Conservation (phyloP, 2,888 invertebrate genomes). For the Idaea biselata region DNA sequence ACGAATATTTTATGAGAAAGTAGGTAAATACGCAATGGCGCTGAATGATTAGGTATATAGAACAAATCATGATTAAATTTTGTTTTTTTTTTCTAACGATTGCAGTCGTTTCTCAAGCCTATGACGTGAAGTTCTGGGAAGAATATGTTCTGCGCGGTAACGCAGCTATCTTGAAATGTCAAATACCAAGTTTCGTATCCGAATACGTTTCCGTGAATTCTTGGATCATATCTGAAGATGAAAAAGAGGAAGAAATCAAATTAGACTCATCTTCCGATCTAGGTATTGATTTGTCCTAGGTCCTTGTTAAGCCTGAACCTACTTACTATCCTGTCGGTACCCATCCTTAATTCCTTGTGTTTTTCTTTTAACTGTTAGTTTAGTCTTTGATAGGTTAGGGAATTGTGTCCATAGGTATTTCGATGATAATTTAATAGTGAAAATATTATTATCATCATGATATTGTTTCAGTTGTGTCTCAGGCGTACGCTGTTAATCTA, state of each 20-base stretch:
- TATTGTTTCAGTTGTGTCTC: constrained; percentile 91
- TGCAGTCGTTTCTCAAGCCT: constrained; percentile 94
- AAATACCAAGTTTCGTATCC: constrained; percentile 95
- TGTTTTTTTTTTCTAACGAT: constrained; percentile 42
- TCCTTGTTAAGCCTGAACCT: constrained; percentile 10
- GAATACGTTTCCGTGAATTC: constrained; percentile 93
- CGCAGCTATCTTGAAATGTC: constrained; percentile 94
- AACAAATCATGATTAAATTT: constrained; percentile 2
- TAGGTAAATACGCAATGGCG: neutral
- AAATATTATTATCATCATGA: constrained; percentile 18
- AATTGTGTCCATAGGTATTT: neutral
- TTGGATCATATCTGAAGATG: constrained; percentile 90
- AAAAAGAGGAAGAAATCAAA: constrained; percentile 67
- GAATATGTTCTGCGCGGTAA: constrained; percentile 95
- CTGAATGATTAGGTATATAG: constrained; percentile 4
- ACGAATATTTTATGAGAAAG: neutral
- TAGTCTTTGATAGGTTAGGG: neutral
- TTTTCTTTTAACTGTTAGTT: neutral
- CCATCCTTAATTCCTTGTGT: constrained; percentile 10
- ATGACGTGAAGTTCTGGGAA: constrained; percentile 95
- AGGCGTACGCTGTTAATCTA: constrained; percentile 93
- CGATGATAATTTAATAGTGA: constrained; percentile 11
- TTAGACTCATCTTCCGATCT: constrained; percentile 55
- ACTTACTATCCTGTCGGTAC: constrained; percentile 20
- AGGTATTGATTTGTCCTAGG: constrained; percentile 48